A percentile compares a stretch with the other conserved stretches of the same genome.
Conservation (phyloP, 2,113 vertebrate species). For the Piliocolobus tephrosceles region DNA sequence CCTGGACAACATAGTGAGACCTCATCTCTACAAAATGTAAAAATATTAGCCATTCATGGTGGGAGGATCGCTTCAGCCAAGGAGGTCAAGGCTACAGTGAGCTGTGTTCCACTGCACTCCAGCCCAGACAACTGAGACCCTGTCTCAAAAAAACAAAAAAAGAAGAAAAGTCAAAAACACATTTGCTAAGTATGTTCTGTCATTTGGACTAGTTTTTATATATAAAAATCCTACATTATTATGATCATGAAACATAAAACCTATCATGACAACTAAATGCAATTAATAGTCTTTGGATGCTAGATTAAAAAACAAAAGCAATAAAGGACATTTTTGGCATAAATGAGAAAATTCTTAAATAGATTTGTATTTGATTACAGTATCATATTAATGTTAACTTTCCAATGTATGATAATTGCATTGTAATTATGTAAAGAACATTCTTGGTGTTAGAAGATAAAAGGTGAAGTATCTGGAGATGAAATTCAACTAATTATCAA, state of each 20-base stretch:
- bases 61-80: too few species aligned
- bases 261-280: neutral
- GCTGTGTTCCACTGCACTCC: too few species aligned
- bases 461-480: neutral
- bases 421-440: neutral
- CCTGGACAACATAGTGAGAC: too few species aligned
- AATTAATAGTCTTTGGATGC: neutral
- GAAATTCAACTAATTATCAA: neutral
- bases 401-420: neutral
- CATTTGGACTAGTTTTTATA: neutral
- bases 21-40: too few species aligned
- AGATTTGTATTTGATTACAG: neutral
- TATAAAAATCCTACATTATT: neutral
- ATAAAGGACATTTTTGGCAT: neutral
- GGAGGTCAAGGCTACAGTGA: too few species aligned
- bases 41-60: too few species aligned
- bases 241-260: conserved; percentile 24
- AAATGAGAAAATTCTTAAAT: neutral
- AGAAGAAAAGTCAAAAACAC: too few species aligned
- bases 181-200: neutral
- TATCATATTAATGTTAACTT: neutral
- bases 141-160: too few species aligned
- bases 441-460: neutral
- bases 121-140: too few species aligned
- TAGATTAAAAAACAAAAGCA: neutral